Base-by-base conservation (phyloP, 2,888 invertebrate genomes). In the Oxycera nigricornis region DNA sequence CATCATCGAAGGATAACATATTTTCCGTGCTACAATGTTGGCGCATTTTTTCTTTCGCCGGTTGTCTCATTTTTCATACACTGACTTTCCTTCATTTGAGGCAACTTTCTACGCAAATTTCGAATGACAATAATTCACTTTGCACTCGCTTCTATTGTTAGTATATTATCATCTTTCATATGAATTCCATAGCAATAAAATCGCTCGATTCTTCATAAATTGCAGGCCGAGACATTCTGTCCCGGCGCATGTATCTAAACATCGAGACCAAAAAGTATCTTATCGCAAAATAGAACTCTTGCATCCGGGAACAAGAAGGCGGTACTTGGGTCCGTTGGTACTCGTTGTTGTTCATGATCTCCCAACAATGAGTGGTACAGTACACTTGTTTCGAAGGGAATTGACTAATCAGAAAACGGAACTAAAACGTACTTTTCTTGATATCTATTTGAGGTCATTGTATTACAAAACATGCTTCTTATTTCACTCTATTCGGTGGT, bases 241-340 rank as follows among this genome's bases (percentile, higher is more conserved):
- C 17, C 46, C 11, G 46, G 35, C 14, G 3, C 46, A 46, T 7
- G 46, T 11, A 35, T 35, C 4, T 14, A 14, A 55, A 14, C 17
- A 55, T 24, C 55, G 24, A 24, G 65, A 41, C 39, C n/a, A 65
- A 57, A 26, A 70, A 70, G 41, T 30, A 62, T 68, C 70, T 76
- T 76, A 76, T 74, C 74, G 65, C 52, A 65, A 73, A 73, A 74
- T 65, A 41, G 41, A 74, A 70, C 72, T 73, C 73, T 73, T 72
- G 75, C 75, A 76, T 76, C 76, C 76, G 76, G 76, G 74, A 76
- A 76, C 73, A 76, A 76, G 72, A 75, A 76, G 75, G 75, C 75
- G 75, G 74, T 61, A 52, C 39, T 57, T 39, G 9, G 20, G 39
- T 9, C 4, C 35, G 14, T n/a, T 65, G 30, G 39, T 41, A 41